These are phyloP conservation scores for Subacronicta megacephala DNA, from an alignment of 2,888 invertebrate species.

Conservation along the genomic window DNA sequence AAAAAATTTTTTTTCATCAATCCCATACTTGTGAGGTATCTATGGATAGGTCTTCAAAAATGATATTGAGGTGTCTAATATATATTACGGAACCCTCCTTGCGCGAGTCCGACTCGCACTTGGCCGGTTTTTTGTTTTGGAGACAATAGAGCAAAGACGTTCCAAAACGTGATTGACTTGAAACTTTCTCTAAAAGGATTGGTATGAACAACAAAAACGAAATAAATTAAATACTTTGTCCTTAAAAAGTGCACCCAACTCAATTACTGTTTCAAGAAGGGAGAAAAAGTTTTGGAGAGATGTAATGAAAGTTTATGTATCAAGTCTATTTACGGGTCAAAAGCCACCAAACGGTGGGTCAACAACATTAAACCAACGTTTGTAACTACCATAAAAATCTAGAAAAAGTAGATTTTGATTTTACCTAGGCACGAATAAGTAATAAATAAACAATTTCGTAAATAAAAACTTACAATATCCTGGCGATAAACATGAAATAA, in stretches of 20 bases:
- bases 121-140: slow-evolving; percentile 19
- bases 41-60: no score
- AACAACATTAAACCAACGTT: slow-evolving; percentile 32
- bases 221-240: slow-evolving; percentile 49
- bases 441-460: slow-evolving; percentile 7
- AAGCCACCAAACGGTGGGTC: slow-evolving; percentile 50
- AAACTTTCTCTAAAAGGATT: slow-evolving; percentile 43
- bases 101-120: no score
- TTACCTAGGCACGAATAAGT: slow-evolving; percentile 10
- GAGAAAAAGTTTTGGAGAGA: slow-evolving; percentile 55
- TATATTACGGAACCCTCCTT: no score
- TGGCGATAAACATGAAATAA: background rate
- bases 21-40: no score
- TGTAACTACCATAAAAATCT: slow-evolving; percentile 32
- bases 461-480: background rate
- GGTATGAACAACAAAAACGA: slow-evolving; percentile 17
- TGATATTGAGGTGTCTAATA: no score
- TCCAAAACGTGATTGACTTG: slow-evolving; percentile 20
- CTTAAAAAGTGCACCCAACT: slow-evolving; percentile 53
- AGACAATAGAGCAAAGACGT: slow-evolving; percentile 19
- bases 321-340: slow-evolving; percentile 43
- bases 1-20: no score
- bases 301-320: slow-evolving; percentile 60
- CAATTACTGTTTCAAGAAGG: slow-evolving; percentile 57
- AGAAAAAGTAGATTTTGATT: slow-evolving; percentile 26